phyloP scores from a whole-genome alignment of 2,113 vertebrate genomes.

The Actinemys pallida region DNA sequence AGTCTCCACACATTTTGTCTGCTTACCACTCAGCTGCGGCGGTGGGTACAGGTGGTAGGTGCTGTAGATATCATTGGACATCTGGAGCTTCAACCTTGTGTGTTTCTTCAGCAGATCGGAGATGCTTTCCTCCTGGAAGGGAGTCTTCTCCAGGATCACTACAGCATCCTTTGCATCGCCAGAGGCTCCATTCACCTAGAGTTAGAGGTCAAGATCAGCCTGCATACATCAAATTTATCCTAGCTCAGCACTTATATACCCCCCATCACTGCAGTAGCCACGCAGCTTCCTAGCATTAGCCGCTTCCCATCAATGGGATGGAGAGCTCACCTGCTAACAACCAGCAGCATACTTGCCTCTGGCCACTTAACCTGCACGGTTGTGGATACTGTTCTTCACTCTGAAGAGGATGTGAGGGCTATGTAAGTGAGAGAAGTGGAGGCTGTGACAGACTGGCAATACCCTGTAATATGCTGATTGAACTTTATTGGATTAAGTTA shows the following conservation, averaged over 20 bases:
- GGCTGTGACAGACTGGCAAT: neutral
- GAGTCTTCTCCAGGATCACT: conserved; percentile 94
- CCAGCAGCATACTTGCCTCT: neutral
- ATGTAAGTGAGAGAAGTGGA: neutral
- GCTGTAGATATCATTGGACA: conserved; percentile 95
- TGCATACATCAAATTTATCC: neutral
- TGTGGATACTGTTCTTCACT: neutral
- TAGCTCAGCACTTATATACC: neutral
- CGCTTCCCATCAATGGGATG: neutral
- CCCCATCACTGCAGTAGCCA: neutral
- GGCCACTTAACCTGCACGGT: neutral
- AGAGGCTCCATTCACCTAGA: conserved; percentile 77
- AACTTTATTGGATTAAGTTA: neutral
- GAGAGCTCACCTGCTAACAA: neutral
- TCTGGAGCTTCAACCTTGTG: conserved; percentile 83
- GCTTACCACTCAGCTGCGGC: conserved; percentile 85
- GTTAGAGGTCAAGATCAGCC: neutral
- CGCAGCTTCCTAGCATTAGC: neutral
- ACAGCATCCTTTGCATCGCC: conserved; percentile 85
- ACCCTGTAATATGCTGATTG: neutral
- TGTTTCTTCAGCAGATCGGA: conserved; percentile 79
- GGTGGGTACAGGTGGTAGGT: conserved; percentile 88
- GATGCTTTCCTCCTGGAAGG: conserved; percentile 87
- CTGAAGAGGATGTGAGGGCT: rapidly evolving
- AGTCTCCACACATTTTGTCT: neutral